Evolutionary conservation across 2,797 vertebrate species (phyloP).

Genomic region (Tenualosa thibaudeaui): DNA sequence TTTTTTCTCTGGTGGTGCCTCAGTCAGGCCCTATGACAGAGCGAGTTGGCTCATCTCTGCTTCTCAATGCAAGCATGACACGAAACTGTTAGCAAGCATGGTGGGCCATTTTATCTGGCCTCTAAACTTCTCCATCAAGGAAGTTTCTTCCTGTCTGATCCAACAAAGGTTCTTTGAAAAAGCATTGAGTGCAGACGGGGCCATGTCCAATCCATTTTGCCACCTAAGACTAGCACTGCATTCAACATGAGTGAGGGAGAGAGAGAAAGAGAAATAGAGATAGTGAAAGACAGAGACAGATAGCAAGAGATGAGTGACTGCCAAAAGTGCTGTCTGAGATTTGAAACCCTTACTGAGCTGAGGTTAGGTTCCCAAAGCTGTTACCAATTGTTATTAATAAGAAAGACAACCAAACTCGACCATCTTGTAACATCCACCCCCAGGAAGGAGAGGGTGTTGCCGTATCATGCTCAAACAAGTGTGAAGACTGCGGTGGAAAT

Average conservation of each 20-base stretch:
- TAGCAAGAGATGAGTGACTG: neutral
- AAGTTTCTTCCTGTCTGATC: conserved; percentile 10
- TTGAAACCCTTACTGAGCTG: neutral
- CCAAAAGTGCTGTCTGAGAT: neutral
- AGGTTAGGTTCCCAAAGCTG: neutral
- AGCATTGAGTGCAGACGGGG: neutral
- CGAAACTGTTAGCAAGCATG: conserved; percentile 1
- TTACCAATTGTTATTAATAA: conserved; percentile 14
- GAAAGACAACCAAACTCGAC: neutral
- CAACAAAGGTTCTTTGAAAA: neutral
- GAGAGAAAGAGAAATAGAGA: neutral
- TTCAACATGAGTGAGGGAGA: neutral
- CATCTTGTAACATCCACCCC: neutral
- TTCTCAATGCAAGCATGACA: neutral
- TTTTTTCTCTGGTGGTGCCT: neutral
- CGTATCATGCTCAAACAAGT: conserved; percentile 4
- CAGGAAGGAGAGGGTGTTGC: neutral
- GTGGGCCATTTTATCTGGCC: conserved; percentile 12
- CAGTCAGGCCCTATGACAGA: neutral
- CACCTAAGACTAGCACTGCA: neutral
- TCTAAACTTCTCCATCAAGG: conserved; percentile 8
- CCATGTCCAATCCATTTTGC: neutral
- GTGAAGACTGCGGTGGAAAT: neutral
- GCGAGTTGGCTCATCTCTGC: neutral
- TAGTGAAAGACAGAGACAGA: neutral